Evolutionary conservation across 2,888 invertebrate species (phyloP).

Genomic region (Nasonovia ribisnigri): DNA sequence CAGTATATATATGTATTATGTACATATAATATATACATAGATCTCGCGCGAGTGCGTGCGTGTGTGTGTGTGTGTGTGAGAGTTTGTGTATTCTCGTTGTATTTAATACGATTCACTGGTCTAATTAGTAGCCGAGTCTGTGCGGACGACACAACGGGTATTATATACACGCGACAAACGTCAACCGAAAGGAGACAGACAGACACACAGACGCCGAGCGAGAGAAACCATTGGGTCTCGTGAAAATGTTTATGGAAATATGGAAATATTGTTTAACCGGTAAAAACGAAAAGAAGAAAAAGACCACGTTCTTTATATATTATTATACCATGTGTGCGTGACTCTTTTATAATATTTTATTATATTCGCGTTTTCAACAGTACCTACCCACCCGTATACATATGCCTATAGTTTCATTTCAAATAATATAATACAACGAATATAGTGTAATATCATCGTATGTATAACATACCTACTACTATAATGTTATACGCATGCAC

Average conservation of each 20-base stretch:
- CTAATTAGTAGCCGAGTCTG: constrained; percentile 24
- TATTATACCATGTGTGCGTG: not conserved
- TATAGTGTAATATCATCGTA: not conserved
- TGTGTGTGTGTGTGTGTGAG: no score
- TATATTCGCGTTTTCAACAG: not conserved
- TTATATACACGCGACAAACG: not conserved
- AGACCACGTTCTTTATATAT: not conserved
- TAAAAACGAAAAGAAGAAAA: not conserved
- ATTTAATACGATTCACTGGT: not conserved
- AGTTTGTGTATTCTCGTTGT: no score
- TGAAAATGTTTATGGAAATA: not conserved
- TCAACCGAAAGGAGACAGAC: not conserved
- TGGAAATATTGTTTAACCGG: not conserved
- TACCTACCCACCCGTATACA: not conserved
- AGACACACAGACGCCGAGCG: not conserved
- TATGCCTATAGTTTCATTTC: not conserved
- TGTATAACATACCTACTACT: not conserved
- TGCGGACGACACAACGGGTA: not conserved
- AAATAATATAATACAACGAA: not conserved
- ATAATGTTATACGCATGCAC: not conserved
- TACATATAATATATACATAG: no score
- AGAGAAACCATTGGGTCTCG: not conserved
- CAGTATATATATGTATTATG: not conserved
- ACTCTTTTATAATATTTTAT: not conserved
- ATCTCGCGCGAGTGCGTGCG: no score